Percentiles rank a stretch among this genome's conserved stretches.
These are phyloP conservation scores for Linepithema humile DNA, from an alignment of 1,140 invertebrate genomes.

Conservation along the genomic window DNA sequence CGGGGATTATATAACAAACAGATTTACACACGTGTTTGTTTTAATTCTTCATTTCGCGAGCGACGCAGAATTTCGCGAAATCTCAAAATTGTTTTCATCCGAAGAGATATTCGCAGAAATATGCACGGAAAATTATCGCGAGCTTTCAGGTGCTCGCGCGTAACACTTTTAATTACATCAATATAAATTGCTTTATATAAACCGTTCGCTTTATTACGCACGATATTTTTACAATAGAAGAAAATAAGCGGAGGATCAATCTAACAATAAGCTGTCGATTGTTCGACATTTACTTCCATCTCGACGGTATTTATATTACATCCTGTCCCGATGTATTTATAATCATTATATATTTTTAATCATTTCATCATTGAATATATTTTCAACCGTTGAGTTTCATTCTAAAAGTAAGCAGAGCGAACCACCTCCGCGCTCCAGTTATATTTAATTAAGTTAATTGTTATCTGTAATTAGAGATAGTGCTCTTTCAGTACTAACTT, in stretches of 20 bases:
- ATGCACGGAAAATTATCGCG: not conserved
- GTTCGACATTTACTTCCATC: not conserved
- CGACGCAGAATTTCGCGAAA: not conserved
- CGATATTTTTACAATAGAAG: not conserved
- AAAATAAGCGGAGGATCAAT: not conserved
- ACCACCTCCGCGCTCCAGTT: not conserved
- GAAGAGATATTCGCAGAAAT: not conserved
- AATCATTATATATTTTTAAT: constrained; percentile 41
- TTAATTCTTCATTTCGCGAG: not conserved
- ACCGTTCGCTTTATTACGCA: not conserved
- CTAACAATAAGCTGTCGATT: not conserved
- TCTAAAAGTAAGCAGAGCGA: not conserved
- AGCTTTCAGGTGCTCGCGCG: not conserved
- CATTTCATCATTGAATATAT: constrained; percentile 3
- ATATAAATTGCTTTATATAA: not conserved
- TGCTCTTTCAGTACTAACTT: not conserved
- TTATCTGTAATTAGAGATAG: constrained; percentile 30
- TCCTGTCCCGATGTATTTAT: too few relatives aligned
- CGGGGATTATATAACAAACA: not conserved
- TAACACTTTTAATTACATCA: not conserved
- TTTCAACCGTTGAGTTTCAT: constrained; percentile 1
- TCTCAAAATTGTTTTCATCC: not conserved
- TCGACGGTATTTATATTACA: not conserved
- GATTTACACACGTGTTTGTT: not conserved
- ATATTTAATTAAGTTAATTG: constrained; percentile 27